phyloP scores from a whole-genome alignment of 2,888 invertebrate species.

The Microplitis deprimator region DNA sequence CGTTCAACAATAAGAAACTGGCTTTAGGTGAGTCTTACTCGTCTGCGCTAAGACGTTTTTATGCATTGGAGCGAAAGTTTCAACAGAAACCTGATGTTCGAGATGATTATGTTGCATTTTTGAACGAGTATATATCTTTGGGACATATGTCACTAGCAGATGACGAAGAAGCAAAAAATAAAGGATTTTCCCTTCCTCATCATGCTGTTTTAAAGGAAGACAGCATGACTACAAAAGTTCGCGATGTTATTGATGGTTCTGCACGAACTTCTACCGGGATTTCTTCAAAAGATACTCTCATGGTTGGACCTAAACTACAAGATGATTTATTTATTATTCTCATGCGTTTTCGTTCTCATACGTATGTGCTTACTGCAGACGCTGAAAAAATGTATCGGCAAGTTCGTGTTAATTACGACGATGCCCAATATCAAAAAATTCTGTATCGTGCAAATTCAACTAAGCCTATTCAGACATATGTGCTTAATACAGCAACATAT shows the following conservation, averaged over 20 bases:
- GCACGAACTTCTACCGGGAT: no score
- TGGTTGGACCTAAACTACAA: no score
- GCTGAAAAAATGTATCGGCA: no score
- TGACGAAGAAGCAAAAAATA: not conserved
- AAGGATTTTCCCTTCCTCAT: constrained; percentile 43
- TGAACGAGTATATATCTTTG: constrained; percentile 48
- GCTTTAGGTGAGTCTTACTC: constrained; percentile 19
- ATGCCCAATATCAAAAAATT: no score
- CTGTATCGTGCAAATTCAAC: no score
- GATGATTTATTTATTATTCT: no score
- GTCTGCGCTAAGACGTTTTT: constrained; percentile 33
- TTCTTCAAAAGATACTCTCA: no score
- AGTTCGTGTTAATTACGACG: no score
- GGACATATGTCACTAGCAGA: constrained; percentile 42
- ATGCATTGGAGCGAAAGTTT: constrained; percentile 15
- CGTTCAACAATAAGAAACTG: constrained; percentile 25
- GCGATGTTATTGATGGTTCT: constrained; percentile 42
- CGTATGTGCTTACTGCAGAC: no score
- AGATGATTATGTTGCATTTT: constrained; percentile 42
- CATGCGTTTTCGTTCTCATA: no score
- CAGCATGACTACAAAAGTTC: constrained; percentile 47
- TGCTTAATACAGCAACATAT: no score
- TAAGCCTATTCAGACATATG: no score
- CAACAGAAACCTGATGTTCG: constrained; percentile 9
- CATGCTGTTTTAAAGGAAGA: constrained; percentile 44